Evolutionary conservation across 2,888 invertebrate genomes (phyloP).

Genomic region (Lamproptera curius): DNA sequence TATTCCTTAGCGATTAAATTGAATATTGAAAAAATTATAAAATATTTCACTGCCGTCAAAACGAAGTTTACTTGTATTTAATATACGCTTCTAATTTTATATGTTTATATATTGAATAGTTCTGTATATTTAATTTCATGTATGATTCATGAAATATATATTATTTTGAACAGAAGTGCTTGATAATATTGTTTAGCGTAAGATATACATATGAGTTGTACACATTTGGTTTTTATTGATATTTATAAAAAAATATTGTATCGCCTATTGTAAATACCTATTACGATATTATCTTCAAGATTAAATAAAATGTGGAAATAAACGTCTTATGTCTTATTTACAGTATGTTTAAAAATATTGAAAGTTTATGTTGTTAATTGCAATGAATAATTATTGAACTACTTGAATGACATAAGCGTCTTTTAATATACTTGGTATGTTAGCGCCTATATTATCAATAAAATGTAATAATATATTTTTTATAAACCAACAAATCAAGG

Average conservation of each 20-base stretch:
- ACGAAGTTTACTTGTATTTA: slow-evolving; percentile 33
- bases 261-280: slow-evolving; percentile 63
- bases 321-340: slow-evolving; percentile 18
- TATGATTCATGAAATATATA: background rate
- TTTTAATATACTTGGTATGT: too few species aligned
- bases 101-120: slow-evolving; percentile 30
- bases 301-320: slow-evolving; percentile 60
- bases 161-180: slow-evolving; percentile 1
- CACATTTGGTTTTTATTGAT: slow-evolving; percentile 48
- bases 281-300: slow-evolving; percentile 61
- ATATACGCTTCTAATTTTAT: slow-evolving; percentile 30
- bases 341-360: too few species aligned
- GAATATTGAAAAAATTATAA: slow-evolving; percentile 24
- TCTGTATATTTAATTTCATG: slow-evolving; percentile 11
- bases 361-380: too few species aligned
- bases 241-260: slow-evolving; percentile 41
- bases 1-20: slow-evolving; percentile 19
- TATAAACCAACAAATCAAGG: too few species aligned
- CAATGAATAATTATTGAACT: too few species aligned
- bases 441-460: too few species aligned
- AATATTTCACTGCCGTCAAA: slow-evolving; percentile 46
- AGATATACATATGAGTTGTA: slow-evolving; percentile 51
- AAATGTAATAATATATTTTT: too few species aligned
- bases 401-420: too few species aligned
- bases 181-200: slow-evolving; percentile 16